Percentiles rank a stretch among this genome's conserved stretches.
Evolutionary conservation across 2,797 vertebrate genomes (phyloP).

Genomic region (Pangasius mekongensis): DNA sequence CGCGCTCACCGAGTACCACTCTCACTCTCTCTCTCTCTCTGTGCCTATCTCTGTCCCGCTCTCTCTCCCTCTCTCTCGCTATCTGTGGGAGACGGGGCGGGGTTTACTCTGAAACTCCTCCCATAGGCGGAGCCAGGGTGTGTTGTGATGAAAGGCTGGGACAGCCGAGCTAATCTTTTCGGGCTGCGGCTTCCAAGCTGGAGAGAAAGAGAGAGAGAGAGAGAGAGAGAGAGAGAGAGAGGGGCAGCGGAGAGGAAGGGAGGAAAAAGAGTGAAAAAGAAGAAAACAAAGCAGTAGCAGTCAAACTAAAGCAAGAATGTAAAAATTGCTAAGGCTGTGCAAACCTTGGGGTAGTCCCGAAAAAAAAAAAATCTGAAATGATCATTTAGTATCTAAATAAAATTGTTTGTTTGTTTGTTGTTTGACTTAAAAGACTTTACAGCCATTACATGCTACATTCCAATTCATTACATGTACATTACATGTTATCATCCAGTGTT

Average conservation of each 20-base stretch:
- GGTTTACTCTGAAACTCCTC: slow-evolving; percentile 67
- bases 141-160: slow-evolving; percentile 63
- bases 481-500: no score
- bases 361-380: background rate
- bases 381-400: background rate
- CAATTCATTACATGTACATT: background rate
- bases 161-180: slow-evolving; percentile 67
- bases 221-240: slow-evolving; percentile 24
- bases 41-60: background rate
- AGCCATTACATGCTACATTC: no score
- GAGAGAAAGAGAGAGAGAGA: slow-evolving; percentile 32
- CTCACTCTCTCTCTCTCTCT: slow-evolving; percentile 43
- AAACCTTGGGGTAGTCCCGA: background rate
- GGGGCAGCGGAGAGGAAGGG: background rate
- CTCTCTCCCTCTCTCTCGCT: slow-evolving; percentile 58
- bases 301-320: background rate
- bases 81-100: slow-evolving; percentile 61
- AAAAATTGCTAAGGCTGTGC: background rate
- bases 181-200: slow-evolving; percentile 54
- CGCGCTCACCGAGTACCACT: slow-evolving; percentile 60
- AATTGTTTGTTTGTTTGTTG: background rate
- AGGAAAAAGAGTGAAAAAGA: background rate
- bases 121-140: slow-evolving; percentile 48
- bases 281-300: background rate
- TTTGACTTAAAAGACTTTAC: no score